Percentiles rank a stretch among this genome's conserved stretches.
These are phyloP conservation scores for Ictalurus punctatus DNA, from an alignment of 2,113 vertebrate genomes.

Conservation along the genomic window DNA sequence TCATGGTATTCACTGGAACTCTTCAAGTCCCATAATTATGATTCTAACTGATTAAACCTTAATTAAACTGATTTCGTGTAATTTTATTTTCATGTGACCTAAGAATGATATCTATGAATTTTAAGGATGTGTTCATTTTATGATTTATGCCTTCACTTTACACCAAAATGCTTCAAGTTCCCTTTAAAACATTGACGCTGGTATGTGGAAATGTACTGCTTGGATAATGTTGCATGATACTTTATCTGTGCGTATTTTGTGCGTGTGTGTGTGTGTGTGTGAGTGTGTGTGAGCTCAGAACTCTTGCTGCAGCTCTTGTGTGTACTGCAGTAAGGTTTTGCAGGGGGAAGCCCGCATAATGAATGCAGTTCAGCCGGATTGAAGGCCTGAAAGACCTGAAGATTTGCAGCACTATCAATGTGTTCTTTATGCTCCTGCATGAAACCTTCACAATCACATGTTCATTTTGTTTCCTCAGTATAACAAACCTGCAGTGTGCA, in stretches of 20 bases:
- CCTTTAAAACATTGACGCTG: not conserved
- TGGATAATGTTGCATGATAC: not conserved
- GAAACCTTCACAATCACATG: not conserved
- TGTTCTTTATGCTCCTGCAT: not conserved
- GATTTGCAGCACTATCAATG: not conserved
- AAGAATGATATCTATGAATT: not conserved
- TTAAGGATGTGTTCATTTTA: not conserved
- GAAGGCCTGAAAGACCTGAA: not conserved
- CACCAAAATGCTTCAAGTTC: not conserved
- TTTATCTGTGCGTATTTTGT: not conserved
- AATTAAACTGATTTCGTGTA: not conserved
- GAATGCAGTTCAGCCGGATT: conserved; percentile 6
- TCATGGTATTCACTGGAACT: not conserved
- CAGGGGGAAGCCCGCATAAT: conserved; percentile 9
- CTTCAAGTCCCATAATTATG: not conserved
- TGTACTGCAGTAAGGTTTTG: conserved; percentile 14
- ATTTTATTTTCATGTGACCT: not conserved
- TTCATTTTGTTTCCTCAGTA: not conserved
- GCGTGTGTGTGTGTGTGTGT: conserved; percentile 9
- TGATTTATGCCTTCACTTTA: not conserved
- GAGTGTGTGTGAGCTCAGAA: not conserved
- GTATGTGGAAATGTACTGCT: not conserved
- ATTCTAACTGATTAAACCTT: not conserved
- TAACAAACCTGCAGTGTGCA: not conserved
- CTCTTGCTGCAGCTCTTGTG: not conserved